Conservation (phyloP, 2,888 invertebrate species). For the Lottia gigantea region DNA sequence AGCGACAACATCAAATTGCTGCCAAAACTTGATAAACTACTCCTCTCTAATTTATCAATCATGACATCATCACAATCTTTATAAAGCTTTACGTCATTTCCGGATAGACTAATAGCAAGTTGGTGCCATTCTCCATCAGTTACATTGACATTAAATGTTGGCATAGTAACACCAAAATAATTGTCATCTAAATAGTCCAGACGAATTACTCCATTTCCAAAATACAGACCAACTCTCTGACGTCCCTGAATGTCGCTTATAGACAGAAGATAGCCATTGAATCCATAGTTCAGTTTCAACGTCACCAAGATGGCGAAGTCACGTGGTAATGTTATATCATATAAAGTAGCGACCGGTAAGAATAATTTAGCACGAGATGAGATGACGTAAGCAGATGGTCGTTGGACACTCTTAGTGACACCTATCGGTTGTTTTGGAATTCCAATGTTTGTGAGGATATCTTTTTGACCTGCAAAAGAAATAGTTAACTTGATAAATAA, state of each 20-base stretch:
- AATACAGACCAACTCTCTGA: constrained; percentile 43
- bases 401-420: constrained; percentile 37
- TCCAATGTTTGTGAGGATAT: constrained; percentile 46
- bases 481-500: not conserved
- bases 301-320: constrained; percentile 54
- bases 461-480: constrained; percentile 37
- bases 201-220: constrained; percentile 27
- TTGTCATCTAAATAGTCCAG: constrained; percentile 23
- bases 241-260: constrained; percentile 41
- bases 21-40: constrained; percentile 28
- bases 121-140: constrained; percentile 52
- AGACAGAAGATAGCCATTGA: constrained; percentile 25
- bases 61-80: constrained; percentile 49
- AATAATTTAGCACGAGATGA: constrained; percentile 48
- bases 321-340: constrained; percentile 47
- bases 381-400: constrained; percentile 46
- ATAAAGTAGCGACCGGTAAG: constrained; percentile 45
- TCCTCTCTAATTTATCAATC: constrained; percentile 31
- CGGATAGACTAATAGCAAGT: constrained; percentile 46
- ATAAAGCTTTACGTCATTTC: constrained; percentile 40
- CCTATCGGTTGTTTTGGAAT: constrained; percentile 52
- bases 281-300: constrained; percentile 31
- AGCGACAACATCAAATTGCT: constrained; percentile 48
- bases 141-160: constrained; percentile 37
- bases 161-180: constrained; percentile 17